A percentile compares a stretch with the other conserved stretches of the same genome.
These are phyloP conservation scores for Coptodon bakossiorum DNA, from an alignment of 2,113 vertebrate species.

Conservation along the genomic window DNA sequence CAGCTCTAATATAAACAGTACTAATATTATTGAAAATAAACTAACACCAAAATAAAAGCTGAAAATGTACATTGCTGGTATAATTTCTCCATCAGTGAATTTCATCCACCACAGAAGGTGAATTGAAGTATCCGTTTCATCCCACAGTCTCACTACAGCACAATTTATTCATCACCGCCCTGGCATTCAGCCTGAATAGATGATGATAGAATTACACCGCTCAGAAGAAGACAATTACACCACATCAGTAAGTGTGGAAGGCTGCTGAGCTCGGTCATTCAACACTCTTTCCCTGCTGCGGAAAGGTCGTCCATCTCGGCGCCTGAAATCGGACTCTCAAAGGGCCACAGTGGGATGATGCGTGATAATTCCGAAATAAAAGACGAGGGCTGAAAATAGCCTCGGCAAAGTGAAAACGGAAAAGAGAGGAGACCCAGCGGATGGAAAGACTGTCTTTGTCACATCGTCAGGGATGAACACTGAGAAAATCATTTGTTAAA, in stretches of 20 bases:
- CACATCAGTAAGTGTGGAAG: background rate
- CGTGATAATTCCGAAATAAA: slow-evolving; percentile 9
- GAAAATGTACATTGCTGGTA: background rate
- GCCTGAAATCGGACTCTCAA: slow-evolving; percentile 30
- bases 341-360: background rate
- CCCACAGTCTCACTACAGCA: background rate
- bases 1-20: fast-evolving
- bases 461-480: background rate
- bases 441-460: background rate
- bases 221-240: slow-evolving; percentile 25
- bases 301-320: slow-evolving; percentile 24
- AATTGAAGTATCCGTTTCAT: background rate
- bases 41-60: background rate
- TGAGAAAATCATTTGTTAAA: background rate
- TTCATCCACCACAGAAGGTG: background rate
- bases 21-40: background rate
- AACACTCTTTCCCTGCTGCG: background rate
- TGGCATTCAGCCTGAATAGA: background rate
- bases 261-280: background rate
- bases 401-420: background rate
- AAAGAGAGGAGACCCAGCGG: background rate
- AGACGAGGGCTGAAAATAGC: slow-evolving; percentile 16
- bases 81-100: background rate
- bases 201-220: slow-evolving; percentile 18
- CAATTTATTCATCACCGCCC: background rate